Percentiles rank a stretch among this genome's conserved stretches.
Conservation (phyloP, 2,888 invertebrate species). For the Caradrina kadenii region DNA sequence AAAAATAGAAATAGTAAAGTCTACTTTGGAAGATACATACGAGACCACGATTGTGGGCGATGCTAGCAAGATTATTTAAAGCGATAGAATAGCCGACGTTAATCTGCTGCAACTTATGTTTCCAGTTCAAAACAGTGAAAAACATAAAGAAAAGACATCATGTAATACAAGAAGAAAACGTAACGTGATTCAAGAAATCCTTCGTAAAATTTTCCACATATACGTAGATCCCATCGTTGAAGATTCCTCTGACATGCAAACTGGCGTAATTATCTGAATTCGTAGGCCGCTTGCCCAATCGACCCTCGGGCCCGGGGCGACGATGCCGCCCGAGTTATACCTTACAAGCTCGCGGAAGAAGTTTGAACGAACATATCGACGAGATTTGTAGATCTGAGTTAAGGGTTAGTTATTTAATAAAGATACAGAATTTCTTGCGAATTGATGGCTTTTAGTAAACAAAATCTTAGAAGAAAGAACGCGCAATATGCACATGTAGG, state of each 20-base stretch:
- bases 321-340: slow-evolving; percentile 31
- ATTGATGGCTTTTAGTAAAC: neutral
- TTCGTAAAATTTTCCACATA: slow-evolving; percentile 33
- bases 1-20: slow-evolving; percentile 30
- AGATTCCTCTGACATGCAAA: slow-evolving; percentile 61
- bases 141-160: neutral
- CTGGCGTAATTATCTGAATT: slow-evolving; percentile 57
- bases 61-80: no score
- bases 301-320: slow-evolving; percentile 51
- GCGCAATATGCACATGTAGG: no score
- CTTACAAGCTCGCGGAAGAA: slow-evolving; percentile 46
- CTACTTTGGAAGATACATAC: neutral
- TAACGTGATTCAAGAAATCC: slow-evolving; percentile 18
- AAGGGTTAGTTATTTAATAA: slow-evolving; percentile 20
- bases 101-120: neutral
- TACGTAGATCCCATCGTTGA: slow-evolving; percentile 37
- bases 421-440: neutral
- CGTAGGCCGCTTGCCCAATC: slow-evolving; percentile 53
- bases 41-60: neutral
- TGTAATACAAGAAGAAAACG: neutral
- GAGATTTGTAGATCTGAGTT: slow-evolving; percentile 31
- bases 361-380: slow-evolving; percentile 39
- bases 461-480: neutral
- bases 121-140: neutral
- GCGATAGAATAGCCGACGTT: no score